Conservation (phyloP, 2,113 vertebrate species). For the Sinocyclocheilus rhinocerous region DNA sequence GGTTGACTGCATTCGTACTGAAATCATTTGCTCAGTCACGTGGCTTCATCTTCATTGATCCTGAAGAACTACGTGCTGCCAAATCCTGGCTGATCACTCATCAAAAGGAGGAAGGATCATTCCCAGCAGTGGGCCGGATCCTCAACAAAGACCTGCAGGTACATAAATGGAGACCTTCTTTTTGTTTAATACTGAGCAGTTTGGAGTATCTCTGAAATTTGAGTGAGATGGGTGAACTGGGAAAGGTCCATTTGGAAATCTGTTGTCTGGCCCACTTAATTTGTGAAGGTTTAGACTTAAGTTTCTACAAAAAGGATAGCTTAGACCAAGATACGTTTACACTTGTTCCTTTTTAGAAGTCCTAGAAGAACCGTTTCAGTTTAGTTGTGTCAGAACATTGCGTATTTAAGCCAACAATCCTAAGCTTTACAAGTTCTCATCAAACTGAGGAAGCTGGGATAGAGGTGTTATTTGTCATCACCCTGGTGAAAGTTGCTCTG, state of each 20-base stretch:
- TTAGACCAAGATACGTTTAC: neutral
- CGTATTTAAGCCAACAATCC: neutral
- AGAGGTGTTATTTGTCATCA: conserved; percentile 22
- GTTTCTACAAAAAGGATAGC: neutral
- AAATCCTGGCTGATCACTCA: conserved; percentile 90
- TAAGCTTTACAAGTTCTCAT: conserved; percentile 18
- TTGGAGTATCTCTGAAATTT: neutral
- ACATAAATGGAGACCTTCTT: conserved; percentile 34
- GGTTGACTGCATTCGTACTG: conserved; percentile 93
- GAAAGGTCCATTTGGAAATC: neutral
- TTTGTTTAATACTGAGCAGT: neutral
- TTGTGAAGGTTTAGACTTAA: neutral
- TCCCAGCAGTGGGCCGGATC: conserved; percentile 89
- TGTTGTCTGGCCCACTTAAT: neutral
- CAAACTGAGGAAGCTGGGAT: neutral
- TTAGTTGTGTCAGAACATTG: neutral
- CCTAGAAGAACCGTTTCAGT: neutral
- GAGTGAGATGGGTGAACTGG: neutral
- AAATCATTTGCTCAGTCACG: conserved; percentile 93
- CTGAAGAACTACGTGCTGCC: conserved; percentile 82
- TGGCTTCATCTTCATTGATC: conserved; percentile 93
- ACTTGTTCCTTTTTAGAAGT: neutral
- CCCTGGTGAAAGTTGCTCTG: neutral
- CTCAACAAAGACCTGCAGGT: conserved; percentile 96
- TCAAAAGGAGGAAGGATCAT: conserved; percentile 87